phyloP scores from a whole-genome alignment of 30 jellyfish, hydroid and myxozoan genomes.

The Cassiopea xamachana region DNA sequence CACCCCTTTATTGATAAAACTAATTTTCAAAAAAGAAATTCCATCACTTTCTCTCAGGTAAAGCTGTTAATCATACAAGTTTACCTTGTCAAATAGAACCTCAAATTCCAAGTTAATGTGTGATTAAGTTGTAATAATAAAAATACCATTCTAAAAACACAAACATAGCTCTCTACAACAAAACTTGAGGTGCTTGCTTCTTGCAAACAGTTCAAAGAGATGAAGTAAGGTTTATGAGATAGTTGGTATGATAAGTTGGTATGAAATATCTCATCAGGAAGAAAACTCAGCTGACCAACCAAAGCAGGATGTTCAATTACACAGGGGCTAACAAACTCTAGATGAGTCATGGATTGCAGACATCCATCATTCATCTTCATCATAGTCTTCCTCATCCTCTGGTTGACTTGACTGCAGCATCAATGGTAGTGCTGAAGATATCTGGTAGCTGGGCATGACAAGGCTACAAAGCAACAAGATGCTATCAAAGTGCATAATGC shows the following conservation, averaged over 20 bases:
- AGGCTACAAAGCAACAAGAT: background rate
- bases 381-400: slow-evolving; percentile 71
- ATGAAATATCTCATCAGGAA: background rate
- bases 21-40: too few species aligned
- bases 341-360: background rate
- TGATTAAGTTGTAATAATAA: too few species aligned
- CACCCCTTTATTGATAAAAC: too few species aligned
- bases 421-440: slow-evolving; percentile 43
- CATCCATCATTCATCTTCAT: slow-evolving; percentile 42
- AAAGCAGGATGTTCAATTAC: background rate
- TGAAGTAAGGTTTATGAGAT: background rate
- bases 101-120: too few species aligned
- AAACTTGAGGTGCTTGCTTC: background rate
- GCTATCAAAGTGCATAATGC: background rate
- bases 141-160: too few species aligned
- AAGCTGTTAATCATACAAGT: too few species aligned
- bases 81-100: too few species aligned
- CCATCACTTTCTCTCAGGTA: too few species aligned
- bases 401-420: slow-evolving; percentile 57
- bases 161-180: background rate
- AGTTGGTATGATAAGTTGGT: background rate
- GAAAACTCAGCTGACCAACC: background rate
- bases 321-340: background rate
- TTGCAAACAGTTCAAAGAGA: background rate
- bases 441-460: background rate